These are phyloP conservation scores for Pica pica DNA, from an alignment of 2,113 vertebrate species.

Conservation along the genomic window DNA sequence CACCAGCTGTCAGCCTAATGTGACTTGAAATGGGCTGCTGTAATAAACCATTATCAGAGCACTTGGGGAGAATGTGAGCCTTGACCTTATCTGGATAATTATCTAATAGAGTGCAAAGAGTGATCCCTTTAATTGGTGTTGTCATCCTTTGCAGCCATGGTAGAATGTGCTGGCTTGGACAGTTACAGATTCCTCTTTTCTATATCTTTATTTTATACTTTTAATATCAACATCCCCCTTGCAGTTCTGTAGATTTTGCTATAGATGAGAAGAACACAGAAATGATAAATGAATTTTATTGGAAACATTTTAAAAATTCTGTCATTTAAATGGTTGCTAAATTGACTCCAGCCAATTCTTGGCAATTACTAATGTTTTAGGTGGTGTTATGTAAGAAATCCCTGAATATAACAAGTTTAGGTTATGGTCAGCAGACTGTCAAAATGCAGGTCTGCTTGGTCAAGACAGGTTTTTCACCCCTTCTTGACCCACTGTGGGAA, in stretches of 20 bases:
- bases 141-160: conserved; percentile 5
- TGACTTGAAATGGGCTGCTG: conserved; percentile 49
- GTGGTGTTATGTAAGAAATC: background rate
- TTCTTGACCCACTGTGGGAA: background rate
- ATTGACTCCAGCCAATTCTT: background rate
- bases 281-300: background rate
- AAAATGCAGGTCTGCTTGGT: background rate
- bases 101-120: conserved; percentile 37
- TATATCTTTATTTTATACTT: background rate
- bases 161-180: background rate
- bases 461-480: background rate
- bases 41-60: conserved; percentile 55
- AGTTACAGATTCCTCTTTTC: background rate
- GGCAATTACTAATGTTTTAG: background rate
- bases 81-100: conserved; percentile 64
- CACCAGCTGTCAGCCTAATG: conserved; percentile 43
- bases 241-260: background rate
- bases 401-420: background rate
- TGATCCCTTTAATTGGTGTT: conserved; percentile 49
- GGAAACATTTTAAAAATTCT: background rate
- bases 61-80: conserved; percentile 56
- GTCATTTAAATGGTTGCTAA: background rate
- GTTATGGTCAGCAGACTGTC: background rate
- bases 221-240: background rate
- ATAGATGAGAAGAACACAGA: background rate